These are phyloP conservation scores for Diglossa brunneiventris DNA, from an alignment of 2,113 vertebrate genomes.

Conservation along the genomic window DNA sequence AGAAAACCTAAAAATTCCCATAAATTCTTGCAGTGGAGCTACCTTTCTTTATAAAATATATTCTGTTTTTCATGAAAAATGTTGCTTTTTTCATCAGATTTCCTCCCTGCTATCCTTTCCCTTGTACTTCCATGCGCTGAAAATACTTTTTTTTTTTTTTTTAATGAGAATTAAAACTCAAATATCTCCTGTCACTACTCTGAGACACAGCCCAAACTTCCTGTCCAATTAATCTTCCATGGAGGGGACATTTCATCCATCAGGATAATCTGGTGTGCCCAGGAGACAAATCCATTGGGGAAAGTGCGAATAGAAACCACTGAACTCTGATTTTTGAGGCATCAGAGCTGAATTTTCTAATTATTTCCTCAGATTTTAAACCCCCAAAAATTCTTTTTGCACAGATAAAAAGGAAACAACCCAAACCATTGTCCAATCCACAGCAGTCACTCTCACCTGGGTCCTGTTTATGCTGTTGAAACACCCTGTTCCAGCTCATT, in stretches of 20 bases:
- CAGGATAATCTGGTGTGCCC: background rate
- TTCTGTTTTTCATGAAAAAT: background rate
- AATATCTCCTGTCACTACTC: background rate
- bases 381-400: background rate
- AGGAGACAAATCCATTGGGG: background rate
- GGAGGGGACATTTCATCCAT: too few species aligned
- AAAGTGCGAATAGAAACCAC: background rate
- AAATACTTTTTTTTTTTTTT: rapidly evolving
- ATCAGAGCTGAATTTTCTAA: background rate
- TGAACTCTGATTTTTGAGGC: background rate
- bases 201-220: background rate
- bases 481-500: background rate
- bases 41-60: background rate
- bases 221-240: background rate
- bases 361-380: background rate
- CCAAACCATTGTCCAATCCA: background rate
- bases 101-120: background rate
- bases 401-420: background rate
- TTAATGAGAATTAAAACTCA: background rate
- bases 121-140: background rate
- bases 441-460: background rate
- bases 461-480: background rate
- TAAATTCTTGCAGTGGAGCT: background rate
- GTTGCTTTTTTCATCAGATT: background rate
- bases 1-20: background rate